Evolutionary conservation across 2,888 invertebrate species (phyloP).

Genomic region (Amblyjoppa fuscipennis): DNA sequence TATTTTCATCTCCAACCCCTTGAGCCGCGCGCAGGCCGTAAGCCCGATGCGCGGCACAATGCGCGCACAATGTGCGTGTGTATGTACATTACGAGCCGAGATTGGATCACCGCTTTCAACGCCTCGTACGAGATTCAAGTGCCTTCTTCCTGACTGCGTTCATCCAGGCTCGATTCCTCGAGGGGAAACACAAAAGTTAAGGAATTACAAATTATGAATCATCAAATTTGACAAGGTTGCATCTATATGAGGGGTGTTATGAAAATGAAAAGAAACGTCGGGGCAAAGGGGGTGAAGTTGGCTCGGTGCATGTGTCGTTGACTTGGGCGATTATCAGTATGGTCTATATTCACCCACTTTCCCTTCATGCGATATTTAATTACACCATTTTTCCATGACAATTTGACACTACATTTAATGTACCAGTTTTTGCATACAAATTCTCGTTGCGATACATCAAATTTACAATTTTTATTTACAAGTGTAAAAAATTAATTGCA

Average conservation of each 20-base stretch:
- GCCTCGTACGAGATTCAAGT: constrained; percentile 50
- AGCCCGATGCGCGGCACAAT: constrained; percentile 44
- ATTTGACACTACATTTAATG: no score
- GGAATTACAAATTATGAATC: constrained; percentile 2
- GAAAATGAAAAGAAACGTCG: background rate
- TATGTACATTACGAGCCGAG: constrained; percentile 20
- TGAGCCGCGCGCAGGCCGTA: constrained; percentile 39
- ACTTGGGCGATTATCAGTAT: background rate
- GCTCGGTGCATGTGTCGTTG: background rate
- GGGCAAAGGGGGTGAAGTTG: background rate
- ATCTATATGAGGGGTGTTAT: background rate
- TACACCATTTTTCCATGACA: no score
- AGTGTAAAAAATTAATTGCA: no score
- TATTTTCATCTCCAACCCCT: constrained; percentile 65
- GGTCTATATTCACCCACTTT: background rate
- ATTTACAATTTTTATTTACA: no score
- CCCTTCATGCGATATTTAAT: background rate
- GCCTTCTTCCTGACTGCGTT: constrained; percentile 43
- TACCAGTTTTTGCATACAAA: no score
- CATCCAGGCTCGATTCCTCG: background rate
- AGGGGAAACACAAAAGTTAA: constrained; percentile 17
- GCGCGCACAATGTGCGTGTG: constrained; percentile 23
- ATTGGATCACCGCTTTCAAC: constrained; percentile 49
- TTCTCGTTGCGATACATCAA: no score
- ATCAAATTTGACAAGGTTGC: constrained; percentile 2